Percentiles rank a stretch among this genome's conserved stretches.
Conservation (phyloP, 1,140 invertebrate genomes). For the Harpegnathos saltator region DNA sequence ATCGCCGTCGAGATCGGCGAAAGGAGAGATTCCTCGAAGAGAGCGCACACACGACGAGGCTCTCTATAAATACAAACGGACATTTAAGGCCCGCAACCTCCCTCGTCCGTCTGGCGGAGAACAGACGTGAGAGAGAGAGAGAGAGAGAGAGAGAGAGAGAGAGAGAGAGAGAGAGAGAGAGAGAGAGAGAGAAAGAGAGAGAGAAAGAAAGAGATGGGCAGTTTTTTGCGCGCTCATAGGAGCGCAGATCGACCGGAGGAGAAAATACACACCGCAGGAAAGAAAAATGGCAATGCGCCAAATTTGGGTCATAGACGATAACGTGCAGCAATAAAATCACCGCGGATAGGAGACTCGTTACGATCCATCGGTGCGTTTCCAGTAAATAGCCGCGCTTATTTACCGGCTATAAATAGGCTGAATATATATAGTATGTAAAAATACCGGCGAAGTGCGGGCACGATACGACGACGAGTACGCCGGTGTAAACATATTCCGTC, state of each 20-base stretch:
- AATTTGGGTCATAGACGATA: neutral
- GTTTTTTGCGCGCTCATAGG: conserved; percentile 25
- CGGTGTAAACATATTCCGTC: neutral
- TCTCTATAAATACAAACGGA: conserved; percentile 79
- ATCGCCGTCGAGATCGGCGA: conserved; percentile 50
- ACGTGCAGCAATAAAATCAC: neutral
- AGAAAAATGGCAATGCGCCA: neutral
- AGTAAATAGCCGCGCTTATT: conserved; percentile 11
- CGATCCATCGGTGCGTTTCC: conserved; percentile 23
- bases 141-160: neutral
- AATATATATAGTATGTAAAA: conserved; percentile 2
- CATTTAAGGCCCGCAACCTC: conserved; percentile 73
- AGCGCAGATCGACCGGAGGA: neutral
- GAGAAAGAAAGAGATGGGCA: neutral
- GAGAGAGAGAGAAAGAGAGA: neutral
- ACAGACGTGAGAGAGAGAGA: conserved; percentile 18
- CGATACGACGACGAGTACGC: no score
- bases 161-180: neutral
- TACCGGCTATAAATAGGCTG: conserved; percentile 39
- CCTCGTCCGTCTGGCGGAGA: conserved; percentile 2
- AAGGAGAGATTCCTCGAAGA: conserved; percentile 65
- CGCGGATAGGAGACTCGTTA: neutral
- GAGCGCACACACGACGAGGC: conserved; percentile 12
- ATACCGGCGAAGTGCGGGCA: neutral
- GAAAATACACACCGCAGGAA: neutral